Base-by-base conservation (phyloP, 2,797 vertebrate genomes). In the Allobates femoralis region DNA sequence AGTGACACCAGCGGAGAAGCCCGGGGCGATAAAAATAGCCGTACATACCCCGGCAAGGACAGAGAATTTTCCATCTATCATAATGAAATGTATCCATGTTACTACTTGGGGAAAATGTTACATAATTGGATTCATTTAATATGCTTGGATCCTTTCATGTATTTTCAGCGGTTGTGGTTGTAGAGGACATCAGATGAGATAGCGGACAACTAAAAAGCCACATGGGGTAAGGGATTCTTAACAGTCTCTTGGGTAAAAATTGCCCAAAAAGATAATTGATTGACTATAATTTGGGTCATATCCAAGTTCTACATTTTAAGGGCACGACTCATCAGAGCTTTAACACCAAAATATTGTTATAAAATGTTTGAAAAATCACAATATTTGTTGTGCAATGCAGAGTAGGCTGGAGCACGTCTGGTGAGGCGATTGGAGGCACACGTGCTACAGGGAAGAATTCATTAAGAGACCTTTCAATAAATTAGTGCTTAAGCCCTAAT, bases 21-120 rank as follows among this genome's bases (percentile, higher is more conserved):
- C 19, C 46, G 5, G 60, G 32, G 4, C 21, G 69, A 58, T 85
- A 81, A 41, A 85, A 84, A 85, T 85, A 81, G 86, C 37, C 77
- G 21, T 82, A 34, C 34, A 51, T 71, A 55, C 19, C 16, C 46
- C 34, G 12, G 56, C 30, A 46, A 69, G 56, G 74, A 81, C 69
- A 80, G 30, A 28, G 32, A 81, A 81, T 78, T 83, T 87, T 85
- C 83, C 82, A 81, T 88, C 64, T 26, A 79, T 79, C 69, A 80
- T 55, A 50, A 28, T 76, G 46, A 75, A 80, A 81, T 50, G 56
- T 58, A 58, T 69, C 28, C 32, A 21, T 26, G 81, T 15, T 75
- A 51, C 53, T 79, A 69, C 82, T 79, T 51, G 79, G 75, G 81
- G 73, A 71, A 83, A 84, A 62, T 46, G 26, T 69, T 58, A 67